These are phyloP conservation scores for Ibycter americanus DNA, from an alignment of 2,797 vertebrate species.

Conservation along the genomic window DNA sequence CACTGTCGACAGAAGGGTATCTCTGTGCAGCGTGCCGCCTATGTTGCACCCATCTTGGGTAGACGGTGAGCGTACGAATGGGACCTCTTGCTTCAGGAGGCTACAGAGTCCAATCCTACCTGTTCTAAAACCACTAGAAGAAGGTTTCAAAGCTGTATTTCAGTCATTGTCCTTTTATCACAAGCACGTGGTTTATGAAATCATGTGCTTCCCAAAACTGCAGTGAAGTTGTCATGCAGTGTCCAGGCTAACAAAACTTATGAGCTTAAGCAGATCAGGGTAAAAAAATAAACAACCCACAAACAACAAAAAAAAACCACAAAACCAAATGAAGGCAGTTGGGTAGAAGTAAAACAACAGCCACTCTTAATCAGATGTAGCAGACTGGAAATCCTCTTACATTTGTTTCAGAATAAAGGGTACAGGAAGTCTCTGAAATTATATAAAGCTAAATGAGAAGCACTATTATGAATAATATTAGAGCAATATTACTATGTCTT, in stretches of 20 bases:
- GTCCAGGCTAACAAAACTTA: background rate
- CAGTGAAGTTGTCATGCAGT: too few relatives aligned
- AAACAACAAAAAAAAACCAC: background rate
- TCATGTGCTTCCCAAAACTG: background rate
- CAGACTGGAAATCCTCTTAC: background rate
- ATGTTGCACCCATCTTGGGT: accelerated
- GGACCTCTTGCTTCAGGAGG: background rate
- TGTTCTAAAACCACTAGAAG: background rate
- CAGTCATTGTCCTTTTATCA: background rate
- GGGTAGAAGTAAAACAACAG: background rate
- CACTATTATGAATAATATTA: background rate
- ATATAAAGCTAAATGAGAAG: background rate
- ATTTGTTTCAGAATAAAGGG: background rate
- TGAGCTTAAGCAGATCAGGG: background rate
- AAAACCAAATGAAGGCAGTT: background rate
- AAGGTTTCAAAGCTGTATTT: background rate
- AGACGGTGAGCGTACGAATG: accelerated
- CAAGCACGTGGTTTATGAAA: background rate
- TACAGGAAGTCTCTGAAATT: background rate
- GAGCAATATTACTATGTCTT: background rate
- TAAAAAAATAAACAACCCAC: background rate
- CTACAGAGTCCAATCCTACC: background rate
- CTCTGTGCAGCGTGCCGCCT: accelerated
- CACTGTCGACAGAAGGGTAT: background rate
- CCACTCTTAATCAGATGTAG: background rate